Percentiles rank a stretch among this genome's conserved stretches.
Conservation (phyloP, 2,888 invertebrate species). For the Suillia variegata region DNA sequence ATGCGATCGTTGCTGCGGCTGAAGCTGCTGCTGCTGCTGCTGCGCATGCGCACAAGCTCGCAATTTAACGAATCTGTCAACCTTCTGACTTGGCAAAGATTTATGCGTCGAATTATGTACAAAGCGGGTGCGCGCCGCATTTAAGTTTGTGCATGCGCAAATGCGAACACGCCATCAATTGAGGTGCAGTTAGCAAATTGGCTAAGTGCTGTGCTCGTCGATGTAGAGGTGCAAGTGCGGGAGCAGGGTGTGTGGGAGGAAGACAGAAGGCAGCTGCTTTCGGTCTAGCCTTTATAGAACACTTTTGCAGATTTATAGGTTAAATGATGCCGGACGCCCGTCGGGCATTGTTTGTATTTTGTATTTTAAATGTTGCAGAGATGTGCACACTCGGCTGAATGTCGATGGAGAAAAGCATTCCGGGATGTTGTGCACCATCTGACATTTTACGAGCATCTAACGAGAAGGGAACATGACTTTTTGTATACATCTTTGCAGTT, state of each 20-base stretch:
- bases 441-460: too few relatives aligned
- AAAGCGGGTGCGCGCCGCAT: constrained; percentile 18
- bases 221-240: neutral
- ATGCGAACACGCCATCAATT: constrained; percentile 4
- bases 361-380: too few relatives aligned
- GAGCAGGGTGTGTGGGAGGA: constrained; percentile 5
- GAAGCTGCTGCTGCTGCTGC: too few relatives aligned
- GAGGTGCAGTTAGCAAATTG: constrained; percentile 19
- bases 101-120: constrained; percentile 34
- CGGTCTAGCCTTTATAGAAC: too few relatives aligned
- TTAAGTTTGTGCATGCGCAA: too few relatives aligned
- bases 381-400: too few relatives aligned
- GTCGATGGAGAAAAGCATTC: too few relatives aligned
- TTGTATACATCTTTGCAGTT: too few relatives aligned
- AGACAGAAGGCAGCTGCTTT: neutral
- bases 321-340: neutral
- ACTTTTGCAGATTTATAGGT: neutral
- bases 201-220: neutral
- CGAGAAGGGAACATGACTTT: too few relatives aligned
- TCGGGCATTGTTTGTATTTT: too few relatives aligned
- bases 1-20: too few relatives aligned
- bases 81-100: constrained; percentile 48
- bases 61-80: constrained; percentile 54
- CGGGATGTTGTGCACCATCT: too few relatives aligned
- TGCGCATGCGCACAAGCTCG: neutral